Base-by-base conservation (phyloP, 2,797 vertebrate genomes). In the Megalops cyprinoides region DNA sequence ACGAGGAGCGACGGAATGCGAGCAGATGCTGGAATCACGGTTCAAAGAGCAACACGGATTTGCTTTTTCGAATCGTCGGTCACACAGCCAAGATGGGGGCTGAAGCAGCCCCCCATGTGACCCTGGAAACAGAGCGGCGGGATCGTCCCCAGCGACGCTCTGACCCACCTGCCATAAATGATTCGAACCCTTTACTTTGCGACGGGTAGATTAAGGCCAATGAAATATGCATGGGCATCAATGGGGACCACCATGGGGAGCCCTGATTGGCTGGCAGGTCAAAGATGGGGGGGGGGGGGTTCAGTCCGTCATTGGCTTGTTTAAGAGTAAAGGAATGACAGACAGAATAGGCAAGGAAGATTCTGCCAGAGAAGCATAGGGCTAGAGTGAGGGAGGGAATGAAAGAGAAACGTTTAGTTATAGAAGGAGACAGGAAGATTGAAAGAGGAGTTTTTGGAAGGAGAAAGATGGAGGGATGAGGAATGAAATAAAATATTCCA, bases 51-150 rank as follows among this genome's bases (percentile, higher is more conserved):
- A 34, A 46, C 31, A 44, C 28, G 67, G 8, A 55, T 80, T 80
- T 76, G 42, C 62, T 62, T 84, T 83, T 85, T 82, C 58, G 74
- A 82, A 79, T 80, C 82, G 84, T 85, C 81, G 82, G 62, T 58
- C 28, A 78, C 18, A 73, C 67, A 80, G 51, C 77, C 81, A 77
- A 84, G 55, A 62, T 79, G 79, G 69, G 51, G 48, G 49, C 79
- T 82, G 69, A 67, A 78, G 78, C 82, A 82, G 67, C 78, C 81
- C 53, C 81, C 82, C 83, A 51, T 74, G 73, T 49, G 81, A 60
- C 67, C 69, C 78, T 77, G 81, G 84, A 82, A 69, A 46, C 71
- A 74, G 79, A 80, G 55, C n/a, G 60, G 74, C 76, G 83, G n/a
- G n/a, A n/a, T 9, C 60, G 58, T 25, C 8, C 1, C n/a, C 9